Base-by-base conservation (phyloP, 2,888 invertebrate genomes). In the Conops quadrifasciatus region DNA sequence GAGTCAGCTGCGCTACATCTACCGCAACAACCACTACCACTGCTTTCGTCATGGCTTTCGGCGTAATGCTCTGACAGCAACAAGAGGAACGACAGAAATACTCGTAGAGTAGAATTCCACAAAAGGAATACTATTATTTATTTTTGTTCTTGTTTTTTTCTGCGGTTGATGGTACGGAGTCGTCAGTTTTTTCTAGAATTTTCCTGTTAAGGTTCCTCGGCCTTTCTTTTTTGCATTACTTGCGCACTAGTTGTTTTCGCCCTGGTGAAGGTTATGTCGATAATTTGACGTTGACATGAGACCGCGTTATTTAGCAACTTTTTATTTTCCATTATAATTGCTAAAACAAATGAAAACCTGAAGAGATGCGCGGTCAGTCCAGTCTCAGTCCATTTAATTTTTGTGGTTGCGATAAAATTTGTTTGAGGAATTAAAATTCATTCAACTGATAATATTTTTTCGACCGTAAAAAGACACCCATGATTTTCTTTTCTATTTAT, bases 331-430 rank as follows among this genome's bases (percentile, higher is more conserved):
- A n/a, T n/a, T n/a, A n/a, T n/a, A n/a, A n/a, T n/a, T n/a, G n/a
- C n/a, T n/a, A 36, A 36, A 4, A 36, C 4, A 36, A 36, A 36
- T 36, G 4, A 36, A 4, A 7, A 36, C 5, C 36, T 36, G 36
- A 36, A 36, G 9, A 9, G 5, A 36, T 36, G 36, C 36, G 36
- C 36, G 4, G 36, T 9, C n/a, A n/a, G n/a, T n/a, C n/a, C n/a
- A n/a, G n/a, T n/a, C n/a, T n/a, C n/a, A n/a, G 15, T 66, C 45
- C 47, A 45, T 26, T 63, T 21, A 53, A 21, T 43, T 53, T 67
- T 51, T 24, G 13, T 47, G n/a, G 19, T 58, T 59, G 47, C 19
- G 15, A 51, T 43, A 51, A 7, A 43, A 53, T 26, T 67, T 21
- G 45, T 13, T 47, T 49, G 26, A 58, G 19, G 3, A 65, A 47